Conservation (phyloP, 2,113 vertebrate genomes). For the Zeus faber region DNA sequence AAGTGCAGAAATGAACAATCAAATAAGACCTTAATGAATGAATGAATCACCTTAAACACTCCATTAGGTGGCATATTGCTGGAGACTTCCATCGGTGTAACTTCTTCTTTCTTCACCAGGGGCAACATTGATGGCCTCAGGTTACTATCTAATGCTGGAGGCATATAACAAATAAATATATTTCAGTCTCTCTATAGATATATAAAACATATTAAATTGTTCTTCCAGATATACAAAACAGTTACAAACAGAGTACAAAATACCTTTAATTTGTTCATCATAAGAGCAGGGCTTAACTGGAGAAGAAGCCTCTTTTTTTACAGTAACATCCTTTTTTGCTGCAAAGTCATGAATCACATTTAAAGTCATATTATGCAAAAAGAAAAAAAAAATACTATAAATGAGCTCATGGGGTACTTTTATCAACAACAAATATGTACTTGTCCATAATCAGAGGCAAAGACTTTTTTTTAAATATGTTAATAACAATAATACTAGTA, state of each 20-base stretch:
- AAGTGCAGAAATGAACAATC: background rate
- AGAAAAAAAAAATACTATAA: constrained; percentile 3
- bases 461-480: background rate
- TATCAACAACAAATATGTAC: background rate
- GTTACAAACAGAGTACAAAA: background rate
- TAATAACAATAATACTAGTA: background rate
- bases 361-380: background rate
- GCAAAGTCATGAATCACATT: constrained; percentile 44
- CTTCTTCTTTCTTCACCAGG: constrained; percentile 91
- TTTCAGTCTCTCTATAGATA: background rate
- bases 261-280: constrained; percentile 94
- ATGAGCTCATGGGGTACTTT: background rate
- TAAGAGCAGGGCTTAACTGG: constrained; percentile 90
- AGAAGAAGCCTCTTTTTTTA: constrained; percentile 91
- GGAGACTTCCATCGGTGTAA: constrained; percentile 94
- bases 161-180: background rate
- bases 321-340: constrained; percentile 81
- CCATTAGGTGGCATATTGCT: constrained; percentile 79
- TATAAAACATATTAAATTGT: background rate
- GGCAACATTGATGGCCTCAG: constrained; percentile 85
- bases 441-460: background rate
- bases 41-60: constrained; percentile 78
- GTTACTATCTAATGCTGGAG: constrained; percentile 80
- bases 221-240: background rate
- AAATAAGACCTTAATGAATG: too few species aligned